A percentile compares a stretch with the other conserved stretches of the same genome.
Conservation (phyloP, 2,888 invertebrate genomes). For the Mythimna vitellina region DNA sequence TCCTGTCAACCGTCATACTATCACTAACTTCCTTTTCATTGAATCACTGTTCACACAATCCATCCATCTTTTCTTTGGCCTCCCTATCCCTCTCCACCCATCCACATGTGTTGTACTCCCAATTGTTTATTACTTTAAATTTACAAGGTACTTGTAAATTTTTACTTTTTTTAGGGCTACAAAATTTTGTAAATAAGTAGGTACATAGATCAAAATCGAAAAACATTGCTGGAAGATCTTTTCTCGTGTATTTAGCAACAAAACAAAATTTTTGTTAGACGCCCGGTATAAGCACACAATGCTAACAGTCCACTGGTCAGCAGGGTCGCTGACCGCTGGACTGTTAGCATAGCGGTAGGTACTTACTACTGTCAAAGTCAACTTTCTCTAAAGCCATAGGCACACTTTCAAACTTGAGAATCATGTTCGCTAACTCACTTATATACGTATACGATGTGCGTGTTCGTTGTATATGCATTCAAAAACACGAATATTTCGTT, state of each 20-base stretch:
- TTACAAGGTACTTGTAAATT: too few species aligned
- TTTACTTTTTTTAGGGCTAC: neutral
- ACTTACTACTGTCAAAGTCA: constrained; percentile 11
- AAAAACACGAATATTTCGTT: too few species aligned
- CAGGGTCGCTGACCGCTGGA: constrained; percentile 49
- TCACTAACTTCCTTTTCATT: too few species aligned
- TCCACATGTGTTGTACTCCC: too few species aligned
- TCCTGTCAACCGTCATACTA: too few species aligned
- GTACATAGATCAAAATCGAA: neutral
- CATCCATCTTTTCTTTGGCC: too few species aligned
- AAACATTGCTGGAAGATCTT: neutral
- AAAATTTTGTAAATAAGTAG: neutral
- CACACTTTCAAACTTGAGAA: constrained; percentile 22
- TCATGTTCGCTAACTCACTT: neutral
- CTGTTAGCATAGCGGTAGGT: too few species aligned
- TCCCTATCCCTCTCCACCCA: too few species aligned
- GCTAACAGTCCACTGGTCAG: constrained; percentile 4
- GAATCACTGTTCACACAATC: too few species aligned
- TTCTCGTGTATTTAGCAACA: neutral
- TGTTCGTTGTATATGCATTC: constrained; percentile 3
- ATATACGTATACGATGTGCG: neutral
- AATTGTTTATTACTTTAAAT: neutral
- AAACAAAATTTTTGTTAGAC: neutral
- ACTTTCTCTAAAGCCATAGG: constrained; percentile 47
- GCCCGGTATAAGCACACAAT: neutral